A percentile compares a stretch with the other conserved stretches of the same genome.
Evolutionary conservation across 2,113 vertebrate species (phyloP).

Genomic region (Colinus virginianus): DNA sequence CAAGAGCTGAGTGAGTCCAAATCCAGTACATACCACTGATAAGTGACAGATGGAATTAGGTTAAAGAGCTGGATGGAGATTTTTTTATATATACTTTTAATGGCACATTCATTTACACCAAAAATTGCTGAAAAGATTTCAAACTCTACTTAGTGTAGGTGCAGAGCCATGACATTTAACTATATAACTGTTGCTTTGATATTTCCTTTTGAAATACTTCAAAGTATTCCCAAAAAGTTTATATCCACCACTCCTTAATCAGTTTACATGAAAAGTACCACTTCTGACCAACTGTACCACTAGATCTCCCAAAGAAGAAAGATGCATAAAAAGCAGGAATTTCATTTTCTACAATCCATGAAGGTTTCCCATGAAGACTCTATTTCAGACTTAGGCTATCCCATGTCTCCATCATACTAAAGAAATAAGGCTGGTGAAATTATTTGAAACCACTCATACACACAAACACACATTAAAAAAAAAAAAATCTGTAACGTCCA

Average conservation of each 20-base stretch:
- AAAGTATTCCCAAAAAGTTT: background rate
- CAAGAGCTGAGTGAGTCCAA: background rate
- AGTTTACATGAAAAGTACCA: background rate
- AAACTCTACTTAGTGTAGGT: background rate
- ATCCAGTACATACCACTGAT: background rate
- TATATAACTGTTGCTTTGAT: background rate
- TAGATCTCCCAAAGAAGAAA: background rate
- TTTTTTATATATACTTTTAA: background rate
- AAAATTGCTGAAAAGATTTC: background rate
- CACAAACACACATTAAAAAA: background rate
- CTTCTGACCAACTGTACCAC: background rate
- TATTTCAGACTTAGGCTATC: background rate
- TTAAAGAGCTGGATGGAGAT: background rate
- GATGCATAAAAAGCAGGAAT: fast-evolving
- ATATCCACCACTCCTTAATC: background rate
- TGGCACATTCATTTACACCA: background rate
- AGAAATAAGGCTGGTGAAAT: background rate
- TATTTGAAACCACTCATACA: background rate
- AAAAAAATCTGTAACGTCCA: background rate
- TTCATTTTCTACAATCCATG: background rate
- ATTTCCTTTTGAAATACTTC: background rate
- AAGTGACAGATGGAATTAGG: background rate
- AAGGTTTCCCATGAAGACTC: background rate
- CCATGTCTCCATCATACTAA: background rate
- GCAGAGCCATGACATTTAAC: background rate